Evolutionary conservation across 2,113 vertebrate genomes (phyloP).

Genomic region (Clarias batrachus): DNA sequence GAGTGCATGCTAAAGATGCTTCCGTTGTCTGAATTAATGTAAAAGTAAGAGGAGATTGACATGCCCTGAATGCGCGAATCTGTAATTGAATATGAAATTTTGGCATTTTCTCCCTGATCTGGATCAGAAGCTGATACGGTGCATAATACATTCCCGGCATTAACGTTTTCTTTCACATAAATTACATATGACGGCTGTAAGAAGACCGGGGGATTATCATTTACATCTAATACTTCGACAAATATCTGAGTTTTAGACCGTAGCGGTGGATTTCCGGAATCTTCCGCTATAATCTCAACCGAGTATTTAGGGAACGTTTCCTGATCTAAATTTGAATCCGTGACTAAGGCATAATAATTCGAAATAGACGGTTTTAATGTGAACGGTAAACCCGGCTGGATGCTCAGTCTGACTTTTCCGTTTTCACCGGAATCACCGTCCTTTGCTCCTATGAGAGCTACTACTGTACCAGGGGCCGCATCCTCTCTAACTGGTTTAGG

Average conservation of each 20-base stretch:
- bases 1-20: slow-evolving; percentile 66
- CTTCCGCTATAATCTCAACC: slow-evolving; percentile 74
- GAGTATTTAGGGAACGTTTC: slow-evolving; percentile 74
- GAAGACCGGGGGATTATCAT: slow-evolving; percentile 82
- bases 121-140: slow-evolving; percentile 37
- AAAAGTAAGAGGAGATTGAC: slow-evolving; percentile 71
- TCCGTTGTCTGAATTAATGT: slow-evolving; percentile 75
- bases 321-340: slow-evolving; percentile 72
- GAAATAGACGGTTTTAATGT: slow-evolving; percentile 78
- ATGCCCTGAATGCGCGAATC: slow-evolving; percentile 62
- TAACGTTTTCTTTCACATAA: slow-evolving; percentile 72
- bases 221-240: slow-evolving; percentile 76
- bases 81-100: slow-evolving; percentile 55
- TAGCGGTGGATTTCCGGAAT: slow-evolving; percentile 72
- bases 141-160: slow-evolving; percentile 33
- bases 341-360: slow-evolving; percentile 80
- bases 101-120: slow-evolving; percentile 42
- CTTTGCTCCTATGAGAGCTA: slow-evolving; percentile 78
- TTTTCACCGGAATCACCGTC: slow-evolving; percentile 80
- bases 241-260: slow-evolving; percentile 66
- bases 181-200: slow-evolving; percentile 50
- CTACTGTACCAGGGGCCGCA: slow-evolving; percentile 73
- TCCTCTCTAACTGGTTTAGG: slow-evolving; percentile 78
- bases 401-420: slow-evolving; percentile 74
- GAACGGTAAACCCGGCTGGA: slow-evolving; percentile 76